These are phyloP conservation scores for Musca vetustissima DNA, from an alignment of 1,140 invertebrate genomes.

Conservation along the genomic window DNA sequence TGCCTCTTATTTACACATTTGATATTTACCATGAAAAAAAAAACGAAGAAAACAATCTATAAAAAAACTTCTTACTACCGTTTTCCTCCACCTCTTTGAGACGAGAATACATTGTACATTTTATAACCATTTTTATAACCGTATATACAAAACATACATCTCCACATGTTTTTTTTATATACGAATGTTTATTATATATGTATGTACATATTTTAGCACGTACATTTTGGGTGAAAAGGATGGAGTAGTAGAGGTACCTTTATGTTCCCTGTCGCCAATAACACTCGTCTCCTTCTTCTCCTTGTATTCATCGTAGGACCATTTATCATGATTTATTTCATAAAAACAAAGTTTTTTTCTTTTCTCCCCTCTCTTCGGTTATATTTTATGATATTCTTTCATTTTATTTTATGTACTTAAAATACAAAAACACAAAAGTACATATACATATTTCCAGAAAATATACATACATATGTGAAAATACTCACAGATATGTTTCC, in stretches of 20 bases:
- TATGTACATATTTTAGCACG: not conserved
- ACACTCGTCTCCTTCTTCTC: too few relatives aligned
- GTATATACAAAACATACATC: not conserved
- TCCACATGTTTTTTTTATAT: constrained; percentile 1
- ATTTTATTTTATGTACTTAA: not conserved
- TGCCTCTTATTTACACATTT: not conserved
- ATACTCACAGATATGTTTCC: not conserved
- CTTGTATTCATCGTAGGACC: too few relatives aligned
- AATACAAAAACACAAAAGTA: not conserved
- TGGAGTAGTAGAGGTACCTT: too few relatives aligned
- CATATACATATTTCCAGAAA: too few relatives aligned
- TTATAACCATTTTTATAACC: constrained; percentile 2
- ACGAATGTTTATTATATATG: not conserved
- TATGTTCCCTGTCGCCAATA: too few relatives aligned
- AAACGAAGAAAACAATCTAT: not conserved
- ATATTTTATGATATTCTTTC: constrained; percentile 12
- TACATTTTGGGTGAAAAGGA: not conserved
- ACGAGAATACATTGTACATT: not conserved
- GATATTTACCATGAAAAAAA: not conserved
- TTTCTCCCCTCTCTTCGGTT: too few relatives aligned
- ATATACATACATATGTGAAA: too few relatives aligned
- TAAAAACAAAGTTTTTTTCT: constrained; percentile 7
- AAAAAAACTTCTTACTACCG: not conserved
- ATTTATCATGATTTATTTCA: constrained; percentile 23
- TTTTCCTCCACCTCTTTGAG: not conserved